phyloP scores from a whole-genome alignment of 2,888 invertebrate species.

The Bembecia ichneumoniformis region DNA sequence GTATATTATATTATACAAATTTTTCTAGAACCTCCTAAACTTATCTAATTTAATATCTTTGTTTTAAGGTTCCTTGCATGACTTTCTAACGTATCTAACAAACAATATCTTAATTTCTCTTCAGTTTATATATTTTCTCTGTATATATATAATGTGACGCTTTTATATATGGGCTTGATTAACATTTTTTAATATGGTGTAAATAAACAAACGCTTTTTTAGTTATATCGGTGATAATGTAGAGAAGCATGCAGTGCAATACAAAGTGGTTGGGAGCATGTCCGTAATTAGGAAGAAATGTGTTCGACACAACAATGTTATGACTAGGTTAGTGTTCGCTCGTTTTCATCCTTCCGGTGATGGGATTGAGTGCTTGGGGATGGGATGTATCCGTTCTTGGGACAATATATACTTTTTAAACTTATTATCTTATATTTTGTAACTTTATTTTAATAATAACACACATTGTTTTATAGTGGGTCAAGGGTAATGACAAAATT shows the following conservation, averaged over 20 bases:
- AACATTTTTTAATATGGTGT: background rate
- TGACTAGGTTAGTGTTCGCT: constrained; percentile 45
- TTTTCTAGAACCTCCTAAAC: no score
- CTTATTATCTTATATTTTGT: no score
- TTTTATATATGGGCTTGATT: no score
- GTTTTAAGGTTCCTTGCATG: no score
- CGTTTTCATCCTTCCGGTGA: constrained; percentile 2
- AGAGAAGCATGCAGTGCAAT: constrained; percentile 63
- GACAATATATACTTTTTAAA: no score
- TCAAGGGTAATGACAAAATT: constrained; percentile 23
- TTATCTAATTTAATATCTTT: no score
- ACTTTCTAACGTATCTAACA: no score
- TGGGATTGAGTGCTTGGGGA: background rate
- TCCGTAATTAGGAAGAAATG: constrained; percentile 54
- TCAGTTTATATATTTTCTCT: no score
- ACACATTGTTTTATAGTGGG: constrained; percentile 14
- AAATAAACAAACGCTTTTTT: constrained; percentile 31
- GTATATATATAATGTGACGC: no score
- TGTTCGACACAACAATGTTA: constrained; percentile 60
- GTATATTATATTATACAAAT: no score
- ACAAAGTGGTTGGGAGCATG: constrained; percentile 54
- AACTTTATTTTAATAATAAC: background rate
- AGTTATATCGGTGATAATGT: constrained; percentile 62
- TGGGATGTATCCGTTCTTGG: no score
- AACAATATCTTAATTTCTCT: no score